Percentiles rank a stretch among this genome's conserved stretches.
These are phyloP conservation scores for Xyrichtys novacula DNA, from an alignment of 2,797 vertebrate genomes.

Conservation along the genomic window DNA sequence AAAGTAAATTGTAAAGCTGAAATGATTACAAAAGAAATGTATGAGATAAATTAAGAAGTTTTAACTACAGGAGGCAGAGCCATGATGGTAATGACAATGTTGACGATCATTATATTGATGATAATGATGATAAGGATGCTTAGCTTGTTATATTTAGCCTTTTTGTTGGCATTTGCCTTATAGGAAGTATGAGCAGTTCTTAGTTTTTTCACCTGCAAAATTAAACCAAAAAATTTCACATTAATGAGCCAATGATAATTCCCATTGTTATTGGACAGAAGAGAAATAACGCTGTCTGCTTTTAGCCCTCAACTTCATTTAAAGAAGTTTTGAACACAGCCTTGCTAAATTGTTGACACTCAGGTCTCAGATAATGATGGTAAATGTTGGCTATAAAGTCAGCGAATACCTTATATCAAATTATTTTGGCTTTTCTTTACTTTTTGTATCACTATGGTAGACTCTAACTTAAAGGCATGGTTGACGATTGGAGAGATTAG, in stretches of 20 bases:
- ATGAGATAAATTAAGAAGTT: constrained; percentile 28
- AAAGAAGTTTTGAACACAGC: too few species aligned
- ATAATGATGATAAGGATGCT: constrained; percentile 1
- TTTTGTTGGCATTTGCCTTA: neutral
- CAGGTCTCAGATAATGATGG: too few species aligned
- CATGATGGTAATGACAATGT: constrained; percentile 14
- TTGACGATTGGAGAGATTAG: too few species aligned
- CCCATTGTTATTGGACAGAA: neutral
- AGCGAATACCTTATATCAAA: too few species aligned
- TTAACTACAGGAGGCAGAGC: constrained; percentile 34
- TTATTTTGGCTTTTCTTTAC: too few species aligned
- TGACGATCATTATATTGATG: constrained; percentile 9
- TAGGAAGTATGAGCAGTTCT: neutral
- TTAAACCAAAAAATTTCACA: neutral
- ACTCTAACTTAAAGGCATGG: too few species aligned
- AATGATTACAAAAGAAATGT: constrained; percentile 47
- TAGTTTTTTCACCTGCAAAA: neutral
- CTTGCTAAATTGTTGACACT: too few species aligned
- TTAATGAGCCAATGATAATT: neutral
- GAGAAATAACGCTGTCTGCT: neutral
- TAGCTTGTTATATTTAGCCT: constrained; percentile 13
- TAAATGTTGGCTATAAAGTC: too few species aligned
- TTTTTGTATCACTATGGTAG: too few species aligned
- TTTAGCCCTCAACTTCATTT: neutral
- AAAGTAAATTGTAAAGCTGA: constrained; percentile 36